A percentile compares a stretch with the other conserved stretches of the same genome.
Conservation (phyloP, 2,113 vertebrate species). For the Tyto alba region DNA sequence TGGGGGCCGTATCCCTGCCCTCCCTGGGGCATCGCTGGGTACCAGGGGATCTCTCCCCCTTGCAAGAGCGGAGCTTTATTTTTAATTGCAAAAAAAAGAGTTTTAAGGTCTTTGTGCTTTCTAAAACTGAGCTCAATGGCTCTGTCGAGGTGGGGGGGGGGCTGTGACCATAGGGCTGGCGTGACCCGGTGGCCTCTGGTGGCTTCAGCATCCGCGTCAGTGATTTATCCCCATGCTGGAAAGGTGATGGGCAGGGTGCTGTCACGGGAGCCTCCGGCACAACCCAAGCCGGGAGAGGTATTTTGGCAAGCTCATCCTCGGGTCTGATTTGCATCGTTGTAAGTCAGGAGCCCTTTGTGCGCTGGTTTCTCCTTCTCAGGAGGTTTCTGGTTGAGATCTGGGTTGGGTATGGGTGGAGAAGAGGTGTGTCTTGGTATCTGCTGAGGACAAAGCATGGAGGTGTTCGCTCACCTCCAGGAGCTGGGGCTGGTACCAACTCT, state of each 20-base stretch:
- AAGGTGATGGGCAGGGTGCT: not conserved
- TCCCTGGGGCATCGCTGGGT: fast-evolving
- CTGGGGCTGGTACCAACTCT: not conserved
- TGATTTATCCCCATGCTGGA: not conserved
- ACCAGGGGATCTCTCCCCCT: fast-evolving
- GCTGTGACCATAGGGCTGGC: fast-evolving
- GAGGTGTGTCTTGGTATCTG: not conserved
- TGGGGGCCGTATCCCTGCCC: not conserved
- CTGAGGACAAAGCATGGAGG: not conserved
- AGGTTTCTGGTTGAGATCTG: not conserved
- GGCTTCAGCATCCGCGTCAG: fast-evolving
- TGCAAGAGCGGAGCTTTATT: not conserved
- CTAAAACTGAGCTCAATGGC: fast-evolving
- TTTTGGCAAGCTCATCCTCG: not conserved
- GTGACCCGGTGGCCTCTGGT: not conserved
- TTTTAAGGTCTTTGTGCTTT: not conserved
- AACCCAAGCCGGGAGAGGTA: not conserved
- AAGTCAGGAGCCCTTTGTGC: not conserved
- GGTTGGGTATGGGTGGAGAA: slow-evolving; percentile 12
- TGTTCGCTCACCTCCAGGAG: not conserved
- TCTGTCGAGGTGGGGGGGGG: not conserved
- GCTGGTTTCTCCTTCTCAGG: slow-evolving; percentile 16
- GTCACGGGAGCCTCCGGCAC: not conserved
- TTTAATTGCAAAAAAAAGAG: not conserved
- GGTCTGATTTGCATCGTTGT: not conserved